Base-by-base conservation (phyloP, 2,888 invertebrate species). In the Trachelus troglodyta region DNA sequence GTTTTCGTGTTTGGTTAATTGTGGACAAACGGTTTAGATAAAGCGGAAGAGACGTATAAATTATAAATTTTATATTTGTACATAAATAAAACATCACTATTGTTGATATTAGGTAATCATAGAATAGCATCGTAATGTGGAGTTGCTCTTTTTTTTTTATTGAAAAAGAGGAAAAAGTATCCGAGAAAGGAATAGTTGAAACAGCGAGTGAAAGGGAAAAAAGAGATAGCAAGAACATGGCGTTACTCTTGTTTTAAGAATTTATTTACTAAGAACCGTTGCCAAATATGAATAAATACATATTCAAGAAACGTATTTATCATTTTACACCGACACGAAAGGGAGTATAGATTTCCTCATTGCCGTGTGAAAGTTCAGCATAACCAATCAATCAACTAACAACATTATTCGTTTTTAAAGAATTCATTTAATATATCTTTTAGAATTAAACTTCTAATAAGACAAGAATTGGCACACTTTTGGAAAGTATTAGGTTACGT, bases 51-150 rank as follows among this genome's bases (percentile, higher is more conserved):
- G 79, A 83, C 69, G 79, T 79, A 68, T 79, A 86, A 82, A 84
- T 87, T 77, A 68, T 79, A 86, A 82, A 84, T 87, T 88, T 87
- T 87, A 87, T 87, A 89, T 88, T 86, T 89, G 89, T 89, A 89
- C 80, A 89, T 89, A 89, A 86, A 83, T 81, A 74, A 35, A 74
- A 23, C 33, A 35, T 74, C 34, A 76, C 73, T 76, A 73, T 71
- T 40, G 15, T 77, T 77, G 69, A 74, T n/a, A 75, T 69, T 30
- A 33, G n/a, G 30, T 69, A 69, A 69, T 69, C 69, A 12, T 69
- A 69, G 15, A 33, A 30, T 33, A 69, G 40, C 40, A 40, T 15
- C 15, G 15, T 40, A 15, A 6, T 15, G 15, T 15, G 40, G 4
- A 40, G 6, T 40, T 15, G 15, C 15, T 40, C 40, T 15, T 15